These are phyloP conservation scores for Mythimna vitellina DNA, from an alignment of 2,888 invertebrate species.

Conservation along the genomic window DNA sequence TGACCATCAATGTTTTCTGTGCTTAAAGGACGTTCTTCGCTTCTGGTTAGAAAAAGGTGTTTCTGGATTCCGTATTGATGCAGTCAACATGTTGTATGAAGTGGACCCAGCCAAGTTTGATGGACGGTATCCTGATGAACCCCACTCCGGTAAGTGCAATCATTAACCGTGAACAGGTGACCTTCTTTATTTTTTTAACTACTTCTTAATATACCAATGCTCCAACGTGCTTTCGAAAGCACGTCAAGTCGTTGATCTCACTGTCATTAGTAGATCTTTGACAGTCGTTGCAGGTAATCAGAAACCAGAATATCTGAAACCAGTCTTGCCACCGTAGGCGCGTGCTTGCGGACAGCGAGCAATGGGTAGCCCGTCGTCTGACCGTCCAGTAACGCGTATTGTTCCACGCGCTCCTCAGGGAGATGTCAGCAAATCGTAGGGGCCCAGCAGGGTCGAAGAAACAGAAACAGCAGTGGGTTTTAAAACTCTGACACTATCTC, in stretches of 20 bases:
- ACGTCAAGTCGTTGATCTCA: background rate
- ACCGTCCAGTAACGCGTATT: too few relatives aligned
- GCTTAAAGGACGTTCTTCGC: constrained; percentile 90
- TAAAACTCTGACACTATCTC: too few relatives aligned
- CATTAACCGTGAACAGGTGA: background rate
- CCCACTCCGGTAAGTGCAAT: constrained; percentile 78
- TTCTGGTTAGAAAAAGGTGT: constrained; percentile 96
- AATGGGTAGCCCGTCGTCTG: too few relatives aligned
- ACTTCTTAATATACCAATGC: too few relatives aligned
- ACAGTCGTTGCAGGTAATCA: too few relatives aligned
- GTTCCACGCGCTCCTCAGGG: too few relatives aligned
- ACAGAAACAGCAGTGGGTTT: too few relatives aligned
- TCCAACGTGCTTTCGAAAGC: too few relatives aligned
- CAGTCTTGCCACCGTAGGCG: too few relatives aligned
- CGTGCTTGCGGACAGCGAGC: too few relatives aligned
- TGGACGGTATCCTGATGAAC: constrained; percentile 90
- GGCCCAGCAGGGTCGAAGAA: too few relatives aligned
- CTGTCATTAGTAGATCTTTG: background rate
- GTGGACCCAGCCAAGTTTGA: constrained; percentile 74
- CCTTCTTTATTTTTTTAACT: background rate
- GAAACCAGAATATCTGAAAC: background rate
- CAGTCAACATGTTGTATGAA: constrained; percentile 89
- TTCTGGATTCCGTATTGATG: constrained; percentile 96
- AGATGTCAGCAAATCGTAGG: too few relatives aligned
- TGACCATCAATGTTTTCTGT: background rate